phyloP scores from a whole-genome alignment of 2,113 vertebrate species.

The Thunnus maccoyii region DNA sequence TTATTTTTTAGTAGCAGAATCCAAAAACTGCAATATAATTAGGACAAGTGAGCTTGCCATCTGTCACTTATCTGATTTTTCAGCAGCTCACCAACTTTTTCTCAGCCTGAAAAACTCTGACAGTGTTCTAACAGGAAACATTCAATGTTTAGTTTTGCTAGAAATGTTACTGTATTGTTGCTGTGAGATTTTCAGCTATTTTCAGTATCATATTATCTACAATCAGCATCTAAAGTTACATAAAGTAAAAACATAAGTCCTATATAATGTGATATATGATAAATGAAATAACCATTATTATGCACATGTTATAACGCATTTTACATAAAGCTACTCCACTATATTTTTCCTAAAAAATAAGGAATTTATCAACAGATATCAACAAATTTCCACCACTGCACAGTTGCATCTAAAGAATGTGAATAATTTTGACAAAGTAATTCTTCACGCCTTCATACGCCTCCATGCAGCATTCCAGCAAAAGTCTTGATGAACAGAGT shows the following conservation, averaged over 20 bases:
- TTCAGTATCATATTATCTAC: slow-evolving; percentile 5
- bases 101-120: not conserved
- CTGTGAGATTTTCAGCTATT: not conserved
- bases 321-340: too few relatives aligned
- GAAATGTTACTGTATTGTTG: not conserved
- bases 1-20: slow-evolving; percentile 13
- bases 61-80: slow-evolving; percentile 41
- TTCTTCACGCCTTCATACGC: slow-evolving; percentile 33
- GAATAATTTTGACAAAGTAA: slow-evolving; percentile 32
- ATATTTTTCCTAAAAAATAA: not conserved
- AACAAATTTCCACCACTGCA: slow-evolving; percentile 3
- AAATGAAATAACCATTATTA: not conserved
- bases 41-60: slow-evolving; percentile 13
- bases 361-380: slow-evolving; percentile 3
- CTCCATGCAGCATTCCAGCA: slow-evolving; percentile 38
- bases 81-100: slow-evolving; percentile 2
- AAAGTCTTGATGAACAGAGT: slow-evolving; percentile 40
- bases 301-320: not conserved
- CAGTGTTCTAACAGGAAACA: not conserved
- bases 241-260: not conserved
- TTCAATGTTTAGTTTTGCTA: slow-evolving; percentile 12
- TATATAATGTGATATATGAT: not conserved
- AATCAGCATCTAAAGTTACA: not conserved
- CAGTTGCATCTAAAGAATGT: slow-evolving; percentile 20
- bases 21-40: slow-evolving; percentile 4